Conservation (phyloP, 2,888 invertebrate genomes). For the Kryphioiulus occultus region DNA sequence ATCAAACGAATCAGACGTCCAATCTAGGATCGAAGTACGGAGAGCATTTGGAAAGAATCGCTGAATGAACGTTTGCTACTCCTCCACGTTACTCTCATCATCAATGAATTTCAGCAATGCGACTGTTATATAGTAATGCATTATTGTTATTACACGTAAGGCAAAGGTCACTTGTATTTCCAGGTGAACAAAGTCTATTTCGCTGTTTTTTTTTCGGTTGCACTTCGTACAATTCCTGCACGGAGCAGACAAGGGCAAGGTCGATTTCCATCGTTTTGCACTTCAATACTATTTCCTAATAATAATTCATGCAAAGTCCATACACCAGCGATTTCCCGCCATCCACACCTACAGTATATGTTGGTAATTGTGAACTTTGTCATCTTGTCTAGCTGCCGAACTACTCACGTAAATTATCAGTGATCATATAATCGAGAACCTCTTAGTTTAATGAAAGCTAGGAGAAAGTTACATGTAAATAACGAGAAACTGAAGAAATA, state of each 20-base stretch:
- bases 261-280: neutral
- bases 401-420: neutral
- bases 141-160: conserved; percentile 1
- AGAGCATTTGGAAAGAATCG: neutral
- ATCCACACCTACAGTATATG: neutral
- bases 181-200: neutral
- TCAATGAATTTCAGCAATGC: neutral
- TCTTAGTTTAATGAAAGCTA: too few relatives aligned
- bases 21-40: neutral
- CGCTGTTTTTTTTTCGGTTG: neutral
- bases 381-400: neutral
- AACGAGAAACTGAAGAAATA: too few relatives aligned
- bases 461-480: too few relatives aligned
- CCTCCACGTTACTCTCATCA: neutral
- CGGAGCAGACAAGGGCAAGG: neutral
- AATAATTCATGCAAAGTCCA: conserved; percentile 23
- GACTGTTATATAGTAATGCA: neutral
- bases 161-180: neutral
- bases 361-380: neutral
- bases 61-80: neutral
- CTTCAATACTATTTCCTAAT: neutral
- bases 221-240: neutral
- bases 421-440: neutral
- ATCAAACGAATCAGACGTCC: neutral
- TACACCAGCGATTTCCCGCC: neutral